These are phyloP conservation scores for Protobothrops flavoviridis DNA, from an alignment of 2,113 vertebrate genomes.

Conservation along the genomic window DNA sequence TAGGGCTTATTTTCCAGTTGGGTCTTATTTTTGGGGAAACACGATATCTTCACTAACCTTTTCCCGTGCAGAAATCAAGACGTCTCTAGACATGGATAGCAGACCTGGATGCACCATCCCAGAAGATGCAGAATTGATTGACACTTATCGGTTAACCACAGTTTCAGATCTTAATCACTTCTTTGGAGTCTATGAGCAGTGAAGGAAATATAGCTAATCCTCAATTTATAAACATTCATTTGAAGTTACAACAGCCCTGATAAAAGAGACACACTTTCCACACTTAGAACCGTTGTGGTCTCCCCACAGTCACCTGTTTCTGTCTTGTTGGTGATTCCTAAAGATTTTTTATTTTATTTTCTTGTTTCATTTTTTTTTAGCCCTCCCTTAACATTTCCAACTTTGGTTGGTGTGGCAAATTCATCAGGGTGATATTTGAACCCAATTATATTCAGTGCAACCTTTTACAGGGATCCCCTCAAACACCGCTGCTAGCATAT, in stretches of 20 bases:
- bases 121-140: neutral
- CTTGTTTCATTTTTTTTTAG: accelerated
- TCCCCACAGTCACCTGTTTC: neutral
- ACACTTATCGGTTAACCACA: neutral
- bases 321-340: neutral
- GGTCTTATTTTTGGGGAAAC: too few species aligned
- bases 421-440: conserved; percentile 6
- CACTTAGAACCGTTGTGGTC: too few species aligned
- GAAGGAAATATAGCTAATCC: too few species aligned
- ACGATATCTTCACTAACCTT: neutral
- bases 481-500: conserved; percentile 29
- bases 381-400: neutral
- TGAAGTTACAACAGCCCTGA: too few species aligned
- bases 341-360: accelerated
- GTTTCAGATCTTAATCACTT: too few species aligned
- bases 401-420: neutral
- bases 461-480: conserved; percentile 38
- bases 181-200: neutral
- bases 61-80: neutral
- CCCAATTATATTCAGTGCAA: conserved; percentile 46
- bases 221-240: too few species aligned
- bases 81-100: neutral
- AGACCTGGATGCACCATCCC: neutral
- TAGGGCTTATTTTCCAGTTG: too few species aligned
- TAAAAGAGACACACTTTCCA: too few species aligned